phyloP scores from a whole-genome alignment of 1,140 invertebrate genomes.

The Drosophila funebris region DNA sequence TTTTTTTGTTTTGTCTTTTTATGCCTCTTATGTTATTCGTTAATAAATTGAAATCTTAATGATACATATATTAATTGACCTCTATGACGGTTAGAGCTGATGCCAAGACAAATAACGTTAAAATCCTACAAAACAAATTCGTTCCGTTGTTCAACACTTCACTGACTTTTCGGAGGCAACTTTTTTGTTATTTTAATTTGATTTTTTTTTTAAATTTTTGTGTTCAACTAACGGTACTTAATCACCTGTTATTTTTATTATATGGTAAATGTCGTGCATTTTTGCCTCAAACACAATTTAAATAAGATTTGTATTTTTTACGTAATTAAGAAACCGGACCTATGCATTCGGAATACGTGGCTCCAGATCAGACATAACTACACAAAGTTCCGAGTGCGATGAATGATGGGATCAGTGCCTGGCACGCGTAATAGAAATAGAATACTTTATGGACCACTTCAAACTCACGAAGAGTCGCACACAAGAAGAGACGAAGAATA shows the following conservation, averaged over 20 bases:
- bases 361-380: conserved; percentile 21
- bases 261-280: conserved; percentile 18
- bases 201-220: conserved; percentile 32
- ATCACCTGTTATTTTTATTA: conserved; percentile 25
- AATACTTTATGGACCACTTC: conserved; percentile 25
- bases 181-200: conserved; percentile 16
- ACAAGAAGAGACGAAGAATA: not conserved
- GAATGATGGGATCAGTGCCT: conserved; percentile 61
- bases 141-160: conserved; percentile 46
- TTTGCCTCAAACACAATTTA: conserved; percentile 60
- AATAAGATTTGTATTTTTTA: conserved; percentile 65
- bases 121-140: conserved; percentile 2
- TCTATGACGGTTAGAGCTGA: not conserved
- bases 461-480: conserved; percentile 5
- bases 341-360: conserved; percentile 18
- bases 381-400: conserved; percentile 37
- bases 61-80: conserved; percentile 45
- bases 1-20: conserved; percentile 19
- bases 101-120: conserved; percentile 9
- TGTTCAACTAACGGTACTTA: conserved; percentile 32
- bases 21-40: conserved; percentile 27
- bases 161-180: conserved; percentile 58
- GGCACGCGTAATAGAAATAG: conserved; percentile 49
- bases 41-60: conserved; percentile 53
- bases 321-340: conserved; percentile 74